These are phyloP conservation scores for Cacatua alba DNA, from an alignment of 2,113 vertebrate genomes.

Conservation along the genomic window DNA sequence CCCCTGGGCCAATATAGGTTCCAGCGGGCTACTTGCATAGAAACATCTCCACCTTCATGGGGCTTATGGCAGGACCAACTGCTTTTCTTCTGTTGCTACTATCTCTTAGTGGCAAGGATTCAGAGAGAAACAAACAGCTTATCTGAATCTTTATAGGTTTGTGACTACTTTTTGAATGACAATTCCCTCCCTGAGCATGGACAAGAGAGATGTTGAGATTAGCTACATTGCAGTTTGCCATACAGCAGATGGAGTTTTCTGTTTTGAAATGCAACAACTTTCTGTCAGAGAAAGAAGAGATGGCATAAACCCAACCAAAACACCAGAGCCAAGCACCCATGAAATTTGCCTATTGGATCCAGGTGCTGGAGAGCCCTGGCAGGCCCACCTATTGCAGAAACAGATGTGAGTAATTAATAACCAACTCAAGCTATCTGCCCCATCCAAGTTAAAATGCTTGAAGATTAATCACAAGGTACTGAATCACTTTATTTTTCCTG, in stretches of 20 bases:
- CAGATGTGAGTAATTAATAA: not conserved
- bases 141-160: not conserved
- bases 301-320: not conserved
- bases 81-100: not conserved
- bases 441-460: not conserved
- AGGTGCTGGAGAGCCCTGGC: not conserved
- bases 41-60: not conserved
- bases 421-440: not conserved
- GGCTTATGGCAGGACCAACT: not conserved
- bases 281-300: not conserved
- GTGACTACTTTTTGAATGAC: not conserved
- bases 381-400: not conserved
- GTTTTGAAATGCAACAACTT: not conserved
- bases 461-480: not conserved
- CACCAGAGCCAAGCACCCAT: not conserved
- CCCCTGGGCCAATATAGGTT: not conserved
- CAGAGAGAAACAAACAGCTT: not conserved
- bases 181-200: not conserved
- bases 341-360: not conserved
- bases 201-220: not conserved
- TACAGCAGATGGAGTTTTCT: not conserved
- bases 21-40: not conserved
- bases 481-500: not conserved
- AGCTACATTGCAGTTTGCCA: not conserved
- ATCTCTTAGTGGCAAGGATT: not conserved